These are phyloP conservation scores for Rhopalosiphum maidis DNA, from an alignment of 1,140 invertebrate species.

Conservation along the genomic window DNA sequence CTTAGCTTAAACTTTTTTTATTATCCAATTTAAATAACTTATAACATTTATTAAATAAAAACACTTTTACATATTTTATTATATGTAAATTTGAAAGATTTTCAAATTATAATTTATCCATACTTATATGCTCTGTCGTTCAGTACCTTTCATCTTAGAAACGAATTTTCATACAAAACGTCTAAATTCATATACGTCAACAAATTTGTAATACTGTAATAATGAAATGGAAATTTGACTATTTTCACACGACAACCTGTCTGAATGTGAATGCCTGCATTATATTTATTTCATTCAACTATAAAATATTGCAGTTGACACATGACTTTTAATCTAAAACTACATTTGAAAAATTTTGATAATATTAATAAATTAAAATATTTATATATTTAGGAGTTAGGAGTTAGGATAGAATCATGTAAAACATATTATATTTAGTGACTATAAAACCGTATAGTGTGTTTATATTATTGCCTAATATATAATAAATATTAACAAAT, in stretches of 20 bases:
- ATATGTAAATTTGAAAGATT: neutral
- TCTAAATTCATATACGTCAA: neutral
- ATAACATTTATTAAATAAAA: neutral
- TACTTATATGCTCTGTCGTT: neutral
- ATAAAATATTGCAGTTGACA: neutral
- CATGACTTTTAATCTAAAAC: neutral
- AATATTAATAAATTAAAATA: neutral
- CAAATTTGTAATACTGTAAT: conserved; percentile 11
- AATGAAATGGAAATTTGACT: neutral
- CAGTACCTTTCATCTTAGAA: neutral
- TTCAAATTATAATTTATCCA: neutral
- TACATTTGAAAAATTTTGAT: neutral
- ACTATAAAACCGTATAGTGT: neutral
- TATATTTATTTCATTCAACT: neutral
- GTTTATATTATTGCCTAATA: neutral
- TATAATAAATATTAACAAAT: neutral
- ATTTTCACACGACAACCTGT: neutral
- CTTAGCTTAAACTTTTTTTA: neutral
- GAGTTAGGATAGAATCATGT: neutral
- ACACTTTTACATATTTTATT: neutral
- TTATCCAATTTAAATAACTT: neutral
- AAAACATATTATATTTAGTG: neutral
- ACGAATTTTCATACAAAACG: neutral
- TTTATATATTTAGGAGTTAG: neutral
- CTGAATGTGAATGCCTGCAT: neutral